These are phyloP conservation scores for Caenorhabditis tropicalis DNA, from an alignment of 1,140 invertebrate genomes.

Conservation along the genomic window DNA sequence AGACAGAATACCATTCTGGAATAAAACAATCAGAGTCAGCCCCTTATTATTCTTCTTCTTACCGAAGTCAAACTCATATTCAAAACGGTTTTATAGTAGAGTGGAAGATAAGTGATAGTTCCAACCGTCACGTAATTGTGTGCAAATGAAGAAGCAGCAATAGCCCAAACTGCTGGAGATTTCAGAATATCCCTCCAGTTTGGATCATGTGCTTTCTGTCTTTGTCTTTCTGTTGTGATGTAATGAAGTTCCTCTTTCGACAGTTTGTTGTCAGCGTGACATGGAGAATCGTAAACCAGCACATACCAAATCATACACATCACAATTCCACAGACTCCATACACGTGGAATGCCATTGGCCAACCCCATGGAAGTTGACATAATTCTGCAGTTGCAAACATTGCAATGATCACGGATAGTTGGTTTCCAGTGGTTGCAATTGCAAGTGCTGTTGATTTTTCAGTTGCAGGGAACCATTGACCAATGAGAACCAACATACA, in stretches of 20 bases:
- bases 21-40: neutral
- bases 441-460: slow-evolving; percentile 68
- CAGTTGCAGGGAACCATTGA: slow-evolving; percentile 66
- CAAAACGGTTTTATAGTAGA: slow-evolving; percentile 69
- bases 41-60: neutral
- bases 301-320: slow-evolving; percentile 65
- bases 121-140: slow-evolving; percentile 72
- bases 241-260: slow-evolving; percentile 55
- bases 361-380: slow-evolving; percentile 68
- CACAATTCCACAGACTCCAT: slow-evolving; percentile 63
- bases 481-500: slow-evolving; percentile 70
- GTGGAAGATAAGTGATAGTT: slow-evolving; percentile 69
- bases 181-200: slow-evolving; percentile 61
- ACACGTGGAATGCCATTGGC: slow-evolving; percentile 68
- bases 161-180: slow-evolving; percentile 69
- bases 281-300: slow-evolving; percentile 63
- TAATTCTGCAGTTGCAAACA: slow-evolving; percentile 70
- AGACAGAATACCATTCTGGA: slow-evolving; percentile 70
- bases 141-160: slow-evolving; percentile 63
- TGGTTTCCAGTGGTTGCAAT: slow-evolving; percentile 67
- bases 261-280: slow-evolving; percentile 56
- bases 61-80: slow-evolving; percentile 66
- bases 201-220: neutral
- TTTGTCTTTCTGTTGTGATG: slow-evolving; percentile 50
- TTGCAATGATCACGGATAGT: slow-evolving; percentile 70